These are phyloP conservation scores for Lithophane ornitopus DNA, from an alignment of 2,888 invertebrate genomes.

Conservation along the genomic window DNA sequence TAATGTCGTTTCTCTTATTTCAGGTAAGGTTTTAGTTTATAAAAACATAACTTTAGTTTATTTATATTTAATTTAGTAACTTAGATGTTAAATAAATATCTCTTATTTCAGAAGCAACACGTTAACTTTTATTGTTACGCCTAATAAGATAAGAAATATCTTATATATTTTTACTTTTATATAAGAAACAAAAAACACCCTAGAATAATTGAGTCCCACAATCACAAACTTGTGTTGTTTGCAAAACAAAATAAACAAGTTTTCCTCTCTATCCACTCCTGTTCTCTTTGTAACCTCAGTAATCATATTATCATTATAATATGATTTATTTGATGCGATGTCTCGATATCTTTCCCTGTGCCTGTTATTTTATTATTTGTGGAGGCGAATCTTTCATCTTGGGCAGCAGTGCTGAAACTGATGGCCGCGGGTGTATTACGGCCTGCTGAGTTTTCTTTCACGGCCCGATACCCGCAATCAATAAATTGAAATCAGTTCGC, in stretches of 20 bases:
- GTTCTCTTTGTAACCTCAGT: slow-evolving; percentile 51
- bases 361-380: slow-evolving; percentile 57
- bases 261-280: slow-evolving; percentile 20
- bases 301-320: slow-evolving; percentile 61
- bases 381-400: slow-evolving; percentile 40
- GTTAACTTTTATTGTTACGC: too few relatives aligned
- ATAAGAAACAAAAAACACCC: slow-evolving; percentile 13
- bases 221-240: slow-evolving; percentile 36
- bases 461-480: background rate
- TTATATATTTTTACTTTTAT: background rate
- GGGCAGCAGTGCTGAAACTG: slow-evolving; percentile 32
- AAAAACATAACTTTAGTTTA: too few relatives aligned
- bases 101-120: too few relatives aligned
- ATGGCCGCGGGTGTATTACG: background rate
- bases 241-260: slow-evolving; percentile 41
- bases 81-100: too few relatives aligned
- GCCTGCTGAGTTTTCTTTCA: background rate
- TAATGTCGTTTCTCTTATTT: too few relatives aligned
- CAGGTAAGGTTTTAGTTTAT: too few relatives aligned
- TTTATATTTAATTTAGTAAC: too few relatives aligned
- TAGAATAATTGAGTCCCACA: slow-evolving; percentile 13
- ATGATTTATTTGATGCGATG: slow-evolving; percentile 66
- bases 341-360: slow-evolving; percentile 54
- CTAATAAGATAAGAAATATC: too few relatives aligned
- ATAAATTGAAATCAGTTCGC: slow-evolving; percentile 7